Conservation (phyloP, 2,888 invertebrate genomes). For the Galeruca laticollis region DNA sequence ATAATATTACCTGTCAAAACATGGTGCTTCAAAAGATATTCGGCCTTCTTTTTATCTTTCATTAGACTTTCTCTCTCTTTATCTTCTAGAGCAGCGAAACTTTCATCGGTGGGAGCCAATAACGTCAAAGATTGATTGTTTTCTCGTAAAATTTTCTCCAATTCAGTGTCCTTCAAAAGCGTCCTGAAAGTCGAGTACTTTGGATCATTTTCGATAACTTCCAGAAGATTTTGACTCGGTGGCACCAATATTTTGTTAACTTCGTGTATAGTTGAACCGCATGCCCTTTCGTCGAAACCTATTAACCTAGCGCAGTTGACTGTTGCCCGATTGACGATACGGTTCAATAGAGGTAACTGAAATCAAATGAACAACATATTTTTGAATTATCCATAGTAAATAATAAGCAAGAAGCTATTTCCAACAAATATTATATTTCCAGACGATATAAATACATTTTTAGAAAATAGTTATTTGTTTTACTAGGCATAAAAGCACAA, state of each 20-base stretch:
- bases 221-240: constrained; percentile 67
- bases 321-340: constrained; percentile 72
- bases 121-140: constrained; percentile 69
- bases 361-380: constrained; percentile 44
- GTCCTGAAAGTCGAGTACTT: constrained; percentile 66
- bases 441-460: too few species aligned
- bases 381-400: too few species aligned
- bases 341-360: constrained; percentile 70
- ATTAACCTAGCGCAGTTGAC: constrained; percentile 77
- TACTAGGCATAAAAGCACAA: too few species aligned
- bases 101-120: constrained; percentile 72
- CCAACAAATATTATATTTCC: too few species aligned
- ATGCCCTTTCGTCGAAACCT: constrained; percentile 74
- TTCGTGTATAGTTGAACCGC: constrained; percentile 77
- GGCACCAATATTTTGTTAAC: constrained; percentile 73
- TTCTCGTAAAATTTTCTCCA: constrained; percentile 67
- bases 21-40: constrained; percentile 68
- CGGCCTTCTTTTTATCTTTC: constrained; percentile 68
- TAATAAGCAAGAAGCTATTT: too few species aligned
- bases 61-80: constrained; percentile 66
- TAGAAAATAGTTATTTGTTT: too few species aligned
- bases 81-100: constrained; percentile 68
- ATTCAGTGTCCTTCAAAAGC: constrained; percentile 66
- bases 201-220: constrained; percentile 66
- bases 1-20: constrained; percentile 66